Percentiles rank a stretch among this genome's conserved stretches.
phyloP scores from a whole-genome alignment of 1,140 invertebrate genomes.

The Cotesia glomerata region DNA sequence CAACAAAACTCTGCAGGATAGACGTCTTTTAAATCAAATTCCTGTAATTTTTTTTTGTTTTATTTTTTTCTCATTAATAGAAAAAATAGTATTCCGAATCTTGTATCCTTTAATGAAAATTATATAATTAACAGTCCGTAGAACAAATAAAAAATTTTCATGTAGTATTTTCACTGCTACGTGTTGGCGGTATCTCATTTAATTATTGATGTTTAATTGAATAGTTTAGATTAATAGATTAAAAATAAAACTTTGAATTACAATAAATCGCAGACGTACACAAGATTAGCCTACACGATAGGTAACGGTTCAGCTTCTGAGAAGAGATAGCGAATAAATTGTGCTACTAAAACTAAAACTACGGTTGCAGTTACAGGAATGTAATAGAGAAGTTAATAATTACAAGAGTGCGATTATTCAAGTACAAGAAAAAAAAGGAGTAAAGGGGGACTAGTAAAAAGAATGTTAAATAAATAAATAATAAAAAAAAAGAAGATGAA shows the following conservation, averaged over 20 bases:
- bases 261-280: too few relatives aligned
- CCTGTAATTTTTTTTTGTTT: background rate
- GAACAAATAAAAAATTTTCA: too few relatives aligned
- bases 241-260: too few relatives aligned
- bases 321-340: background rate
- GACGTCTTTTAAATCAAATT: background rate
- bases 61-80: background rate
- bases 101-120: background rate
- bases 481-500: conserved; percentile 3
- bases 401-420: conserved; percentile 15
- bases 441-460: conserved; percentile 26
- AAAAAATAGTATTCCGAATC: background rate
- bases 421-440: conserved; percentile 26
- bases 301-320: too few relatives aligned
- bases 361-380: conserved; percentile 61
- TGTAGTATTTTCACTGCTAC: too few relatives aligned
- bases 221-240: too few relatives aligned
- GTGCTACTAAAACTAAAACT: conserved; percentile 15
- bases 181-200: too few relatives aligned
- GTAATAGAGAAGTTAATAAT: conserved; percentile 32
- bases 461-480: conserved; percentile 33
- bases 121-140: background rate
- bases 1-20: background rate
- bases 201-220: too few relatives aligned
- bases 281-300: too few relatives aligned